Evolutionary conservation across 1,140 invertebrate genomes (phyloP).

Genomic region (Ceratosolen fusciceps): DNA sequence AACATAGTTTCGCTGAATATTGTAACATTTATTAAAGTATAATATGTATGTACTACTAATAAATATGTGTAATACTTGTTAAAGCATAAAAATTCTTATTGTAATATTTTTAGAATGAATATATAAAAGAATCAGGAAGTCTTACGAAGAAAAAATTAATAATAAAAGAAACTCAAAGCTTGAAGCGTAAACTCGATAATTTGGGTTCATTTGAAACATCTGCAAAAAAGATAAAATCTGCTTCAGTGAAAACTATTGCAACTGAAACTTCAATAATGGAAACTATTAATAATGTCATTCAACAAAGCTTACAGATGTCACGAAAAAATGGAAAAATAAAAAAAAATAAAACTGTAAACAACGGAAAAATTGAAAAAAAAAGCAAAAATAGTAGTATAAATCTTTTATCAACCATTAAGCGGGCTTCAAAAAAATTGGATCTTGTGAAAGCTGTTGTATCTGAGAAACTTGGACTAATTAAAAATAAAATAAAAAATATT

Average conservation of each 20-base stretch:
- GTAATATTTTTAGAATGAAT: background rate
- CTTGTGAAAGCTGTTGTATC: slow-evolving; percentile 60
- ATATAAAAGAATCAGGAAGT: background rate
- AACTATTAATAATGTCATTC: slow-evolving; percentile 66
- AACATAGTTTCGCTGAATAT: too few species aligned
- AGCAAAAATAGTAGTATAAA: slow-evolving; percentile 51
- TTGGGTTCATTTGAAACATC: background rate
- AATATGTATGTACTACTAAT: too few species aligned
- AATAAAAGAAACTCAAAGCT: slow-evolving; percentile 53
- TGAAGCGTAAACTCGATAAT: slow-evolving; percentile 29
- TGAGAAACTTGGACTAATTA: slow-evolving; percentile 28
- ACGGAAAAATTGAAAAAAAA: slow-evolving; percentile 33
- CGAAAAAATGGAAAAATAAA: slow-evolving; percentile 59
- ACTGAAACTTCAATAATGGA: slow-evolving; percentile 67
- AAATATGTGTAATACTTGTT: too few species aligned
- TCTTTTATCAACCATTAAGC: slow-evolving; percentile 70
- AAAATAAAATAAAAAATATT: slow-evolving; percentile 38
- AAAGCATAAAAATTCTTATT: slow-evolving; percentile 7
- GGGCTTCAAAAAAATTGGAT: slow-evolving; percentile 71
- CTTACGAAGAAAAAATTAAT: slow-evolving; percentile 58
- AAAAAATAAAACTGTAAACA: slow-evolving; percentile 45
- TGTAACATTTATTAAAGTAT: too few species aligned
- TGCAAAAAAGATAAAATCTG: slow-evolving; percentile 46
- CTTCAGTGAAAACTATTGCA: slow-evolving; percentile 58
- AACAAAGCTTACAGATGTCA: slow-evolving; percentile 66